Base-by-base conservation (phyloP, 2,888 invertebrate genomes). In the Drosophila neoperkinsi region DNA sequence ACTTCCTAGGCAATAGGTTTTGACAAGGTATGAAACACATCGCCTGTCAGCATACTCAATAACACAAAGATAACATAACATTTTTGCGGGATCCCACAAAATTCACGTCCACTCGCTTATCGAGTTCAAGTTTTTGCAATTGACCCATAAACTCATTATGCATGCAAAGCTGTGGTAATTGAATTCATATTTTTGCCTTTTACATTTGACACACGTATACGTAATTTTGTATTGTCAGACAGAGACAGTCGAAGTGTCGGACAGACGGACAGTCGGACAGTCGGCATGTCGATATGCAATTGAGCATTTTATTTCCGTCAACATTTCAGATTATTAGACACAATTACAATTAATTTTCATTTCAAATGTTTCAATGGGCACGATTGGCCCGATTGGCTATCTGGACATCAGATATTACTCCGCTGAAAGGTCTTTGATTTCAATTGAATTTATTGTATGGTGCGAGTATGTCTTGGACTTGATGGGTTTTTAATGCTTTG, bases 61-160 rank as follows among this genome's bases (percentile, higher is more conserved):
- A 64, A 75, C 69, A 77, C 63, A 41, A 50, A 66, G 55, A 63
- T 63, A 77, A 80, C 52, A 76, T 31, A 76, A 77, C 62, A 74
- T 28, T n/a, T 60, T 53, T 50, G 66, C 59, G 68, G 64, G 57
- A 81, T 69, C 36, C 58, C 63, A 63, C 58, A 59, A 65, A 64
- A 77, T 66, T 63, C 36, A 43, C 60, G 60, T 71, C 69, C 75
- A 72, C 70, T 87, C 64, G 74, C 56, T 64, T 77, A 74, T 73
- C 84, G 81, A 84, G 88, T 90, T 88, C 88, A 88, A 88, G 88
- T 85, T 77, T 87, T 79, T 75, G 82, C 84, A 88, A 90, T 88
- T 90, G 90, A 88, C 90, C 88, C 82, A 90, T 67, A 81, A 90
- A 88, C 87, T 90, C 90, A 88, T 88, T 90, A 88, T 90, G 87